A percentile compares a stretch with the other conserved stretches of the same genome.
Conservation (phyloP, 2,888 invertebrate genomes). For the Amblyjoppa fuscipennis region DNA sequence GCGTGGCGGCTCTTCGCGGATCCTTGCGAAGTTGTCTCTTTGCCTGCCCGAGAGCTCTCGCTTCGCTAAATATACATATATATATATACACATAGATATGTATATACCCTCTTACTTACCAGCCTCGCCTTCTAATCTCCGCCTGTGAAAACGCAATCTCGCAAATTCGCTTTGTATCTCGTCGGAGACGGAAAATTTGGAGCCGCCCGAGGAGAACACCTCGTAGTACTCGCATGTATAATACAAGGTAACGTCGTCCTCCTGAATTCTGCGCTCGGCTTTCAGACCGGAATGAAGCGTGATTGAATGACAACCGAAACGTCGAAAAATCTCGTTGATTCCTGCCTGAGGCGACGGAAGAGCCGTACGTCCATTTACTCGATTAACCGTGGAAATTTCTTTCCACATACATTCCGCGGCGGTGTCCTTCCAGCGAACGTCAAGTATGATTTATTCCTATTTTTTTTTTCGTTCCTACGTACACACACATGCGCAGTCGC, state of each 20-base stretch:
- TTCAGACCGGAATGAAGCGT: constrained; percentile 9
- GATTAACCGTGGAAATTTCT: not conserved
- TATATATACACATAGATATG: no score
- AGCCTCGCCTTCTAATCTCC: constrained; percentile 70
- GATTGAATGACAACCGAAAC: constrained; percentile 24
- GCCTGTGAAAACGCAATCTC: constrained; percentile 78
- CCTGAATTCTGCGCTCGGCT: constrained; percentile 7
- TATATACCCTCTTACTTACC: constrained; percentile 37
- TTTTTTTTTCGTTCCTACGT: not conserved
- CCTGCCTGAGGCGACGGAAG: not conserved
- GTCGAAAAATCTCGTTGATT: constrained; percentile 10
- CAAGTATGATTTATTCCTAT: not conserved
- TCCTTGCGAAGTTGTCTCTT: constrained; percentile 59
- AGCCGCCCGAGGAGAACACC: constrained; percentile 1
- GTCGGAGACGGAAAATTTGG: constrained; percentile 57
- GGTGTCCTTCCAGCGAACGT: not conserved
- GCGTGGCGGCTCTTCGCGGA: constrained; percentile 69
- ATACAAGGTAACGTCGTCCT: not conserved
- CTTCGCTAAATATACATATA: constrained; percentile 53
- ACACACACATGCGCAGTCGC: not conserved
- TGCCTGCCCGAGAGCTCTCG: constrained; percentile 54
- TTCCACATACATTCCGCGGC: not conserved
- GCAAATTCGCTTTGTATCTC: constrained; percentile 78
- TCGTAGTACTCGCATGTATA: constrained; percentile 5
- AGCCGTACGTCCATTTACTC: not conserved